Evolutionary conservation across 2,797 vertebrate species (phyloP), one percentile per base, ranked within the genome.

Genomic region (Xiphophorus birchmanni): DNA sequence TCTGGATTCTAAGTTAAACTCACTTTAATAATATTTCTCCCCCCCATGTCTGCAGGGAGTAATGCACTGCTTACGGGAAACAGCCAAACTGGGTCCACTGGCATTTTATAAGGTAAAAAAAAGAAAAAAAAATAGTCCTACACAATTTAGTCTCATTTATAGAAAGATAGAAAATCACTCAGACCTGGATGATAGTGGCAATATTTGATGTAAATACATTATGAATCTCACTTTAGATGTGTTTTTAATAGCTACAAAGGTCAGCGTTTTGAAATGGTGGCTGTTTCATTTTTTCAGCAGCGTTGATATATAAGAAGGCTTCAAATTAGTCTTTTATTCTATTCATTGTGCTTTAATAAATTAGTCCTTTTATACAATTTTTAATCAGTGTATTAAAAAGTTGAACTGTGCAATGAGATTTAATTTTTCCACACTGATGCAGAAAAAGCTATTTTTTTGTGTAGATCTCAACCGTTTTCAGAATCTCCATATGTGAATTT

Each of bases 41-140:
- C 77, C 2, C 79, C 15, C 92, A 56, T 90, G 45, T 85, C 35
- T 85, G 56, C 82, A 99, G 98, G 97, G 97, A 0, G 97, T 99
- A 2, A 1, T 73, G 0, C 98, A 99, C 88, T 99, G 98, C 75
- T 90, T 98, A 13, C 1, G 92, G 88, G 97, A 98, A 90, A 99
- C 98, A 0, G 97, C 97, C 1, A 97, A 88, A 86, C 95, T 99
- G 0, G 98, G 98, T 78, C 98, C 98, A 0, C 79, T 96, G 67
- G 98, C 97, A 48, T 99, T 99, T 88, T 99, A 97, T 90, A 99
- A 99, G 97, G 98, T 98, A 91, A 84, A 60, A 88, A 87, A 73
- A 29, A 50, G 18, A 18, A 32, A 32, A 32, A 8, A 9, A 40
- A 26, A 47, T 10, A 44, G 50, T 52, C 5, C 2, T n/a, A 42